Base-by-base conservation (phyloP, 2,113 vertebrate genomes). In the Stegostoma tigrinum region DNA sequence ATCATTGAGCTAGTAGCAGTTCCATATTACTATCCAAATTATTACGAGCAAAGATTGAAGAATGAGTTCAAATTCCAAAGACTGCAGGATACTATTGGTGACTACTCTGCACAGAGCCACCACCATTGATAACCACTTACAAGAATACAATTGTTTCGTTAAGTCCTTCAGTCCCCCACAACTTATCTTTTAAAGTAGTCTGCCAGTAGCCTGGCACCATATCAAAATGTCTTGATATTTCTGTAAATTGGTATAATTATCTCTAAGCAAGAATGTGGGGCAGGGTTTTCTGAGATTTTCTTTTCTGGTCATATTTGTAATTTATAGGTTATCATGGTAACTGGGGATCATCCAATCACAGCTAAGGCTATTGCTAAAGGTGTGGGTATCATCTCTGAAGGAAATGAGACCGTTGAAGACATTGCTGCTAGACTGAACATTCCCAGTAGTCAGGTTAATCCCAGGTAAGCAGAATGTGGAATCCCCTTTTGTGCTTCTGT, bases 341-440 rank as follows among this genome's bases (percentile, higher is more conserved):
- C 95, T 61, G 95, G 95, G 85, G 95, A 95, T 55, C 95, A 95
- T 95, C 95, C 95, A 85, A 95, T 95, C 80, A 95, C 95, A 34
- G 95, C 95, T 67, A 95, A 95, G 85, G 95, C 95, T 34, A 95
- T 95, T 85, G 95, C 95, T 27, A 95, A 95, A 2, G 95, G 95
- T 64, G 95, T 95, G 8, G 95, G 95, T 24, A 95, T 95, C 80
- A 95, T 95, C 75, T 95, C 95, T 4, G 95, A 95, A 95, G 95
- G 95, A n/a, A 95, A 85, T 86, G 95, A 95, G 80, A 95, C 95
- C 42, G 0, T 95, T 61, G 95, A 95, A 95, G 95, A 95, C 78
- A 95, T 95, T 95, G 95, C 95, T 85, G 95, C 72, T 95, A 55
- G 95, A 12, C 55, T 95, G 80, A 95, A 95, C 55, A 85, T 95